Base-by-base conservation (phyloP, 2,797 vertebrate species). In the Leontocebus nigricollis region DNA sequence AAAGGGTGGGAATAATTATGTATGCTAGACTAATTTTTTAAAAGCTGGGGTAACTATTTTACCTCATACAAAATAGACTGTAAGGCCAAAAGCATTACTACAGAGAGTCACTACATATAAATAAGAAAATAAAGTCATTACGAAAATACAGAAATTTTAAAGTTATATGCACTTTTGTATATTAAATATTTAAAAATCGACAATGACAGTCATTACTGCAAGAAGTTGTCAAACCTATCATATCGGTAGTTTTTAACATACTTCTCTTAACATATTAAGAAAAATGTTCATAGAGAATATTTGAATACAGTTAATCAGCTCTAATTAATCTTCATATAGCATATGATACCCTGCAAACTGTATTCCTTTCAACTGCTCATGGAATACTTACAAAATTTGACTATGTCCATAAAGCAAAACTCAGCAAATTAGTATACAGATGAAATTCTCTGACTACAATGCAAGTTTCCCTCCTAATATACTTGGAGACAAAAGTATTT, bases 11-110 rank as follows among this genome's bases (percentile, higher is more conserved):
- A 83, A 44, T 59, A 88, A n/a, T 55, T 36, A 24, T 5, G 55
- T 39, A 88, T 36, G 26, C 10, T 76, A 88, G 20, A 55, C 20
- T 19, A 55, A 83, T 76, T 67, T n/a, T n/a, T 67, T 67, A 19
- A 88, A 84, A 81, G 27, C 46, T 55, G 26, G 26, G 7, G 27
- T 81, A 77, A 76, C 48, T 95, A 44, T 91, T 95, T 95, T 75
- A 80, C 14, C 75, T 79, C 90, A 81, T 36, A 87, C 67, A 90
- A 84, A 95, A 48, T 44, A 92, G 44, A 80, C 90, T 84, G 90
- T 57, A 64, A 89, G 33, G 27, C 6, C 82, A 88, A 92, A 83
- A 64, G 57, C 41, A 72, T 75, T 36, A 79, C 17, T 48, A 59
- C 20, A 92, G 39, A 26, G 3, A 70, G 13, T 75, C 8, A 93